Conservation (phyloP, 2,888 invertebrate genomes). For the Polydesmus complanatus region DNA sequence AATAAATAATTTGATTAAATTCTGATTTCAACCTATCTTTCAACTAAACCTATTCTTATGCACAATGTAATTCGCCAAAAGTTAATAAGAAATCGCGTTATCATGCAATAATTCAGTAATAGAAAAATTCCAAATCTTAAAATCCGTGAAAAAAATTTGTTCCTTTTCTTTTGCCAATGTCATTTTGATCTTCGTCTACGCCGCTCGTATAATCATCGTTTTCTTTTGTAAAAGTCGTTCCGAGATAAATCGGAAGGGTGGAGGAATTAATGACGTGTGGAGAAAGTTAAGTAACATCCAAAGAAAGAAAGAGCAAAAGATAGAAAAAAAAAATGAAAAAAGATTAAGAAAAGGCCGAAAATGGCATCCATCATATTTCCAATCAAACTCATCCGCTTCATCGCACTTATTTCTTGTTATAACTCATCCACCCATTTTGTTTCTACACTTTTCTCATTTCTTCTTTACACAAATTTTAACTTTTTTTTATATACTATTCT, state of each 20-base stretch:
- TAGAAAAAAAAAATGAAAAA: not conserved
- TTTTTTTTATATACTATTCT: not conserved
- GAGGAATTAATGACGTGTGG: not conserved
- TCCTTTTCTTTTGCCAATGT: too few relatives aligned
- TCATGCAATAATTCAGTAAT: too few relatives aligned
- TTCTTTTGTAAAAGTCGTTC: not conserved
- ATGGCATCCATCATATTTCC: not conserved
- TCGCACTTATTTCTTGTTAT: not conserved
- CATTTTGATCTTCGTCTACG: too few relatives aligned
- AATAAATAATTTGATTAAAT: too few relatives aligned
- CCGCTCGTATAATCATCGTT: not conserved
- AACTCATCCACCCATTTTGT: not conserved
- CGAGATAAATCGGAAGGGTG: not conserved
- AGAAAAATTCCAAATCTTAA: too few relatives aligned
- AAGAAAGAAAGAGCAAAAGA: not conserved
- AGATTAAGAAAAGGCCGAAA: not conserved
- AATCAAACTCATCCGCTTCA: not conserved
- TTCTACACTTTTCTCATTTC: not conserved
- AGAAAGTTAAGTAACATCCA: not conserved
- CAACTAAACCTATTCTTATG: too few relatives aligned
- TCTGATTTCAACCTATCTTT: too few relatives aligned
- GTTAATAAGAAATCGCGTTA: too few relatives aligned
- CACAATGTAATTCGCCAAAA: too few relatives aligned
- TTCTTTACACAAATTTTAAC: not conserved
- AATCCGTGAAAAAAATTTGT: too few relatives aligned